Base-by-base conservation (phyloP, 2,113 vertebrate genomes). In the Epinephelus lanceolatus region DNA sequence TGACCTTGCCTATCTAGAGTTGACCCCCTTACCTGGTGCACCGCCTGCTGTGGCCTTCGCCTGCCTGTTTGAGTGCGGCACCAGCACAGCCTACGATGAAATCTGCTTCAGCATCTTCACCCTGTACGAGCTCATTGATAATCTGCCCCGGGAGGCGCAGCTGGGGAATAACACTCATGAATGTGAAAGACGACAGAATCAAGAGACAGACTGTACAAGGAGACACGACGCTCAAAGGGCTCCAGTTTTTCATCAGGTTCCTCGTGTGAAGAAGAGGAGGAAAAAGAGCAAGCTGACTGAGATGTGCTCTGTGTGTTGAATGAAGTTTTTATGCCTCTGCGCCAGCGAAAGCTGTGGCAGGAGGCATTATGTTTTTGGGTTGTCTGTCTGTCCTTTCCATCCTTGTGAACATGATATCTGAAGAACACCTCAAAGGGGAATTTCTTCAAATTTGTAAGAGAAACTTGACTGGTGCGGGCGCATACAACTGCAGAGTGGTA, bases 21-120 rank as follows among this genome's bases (percentile, higher is more conserved):
- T 96, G 70, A 85, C 92, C 1, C 81, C 91, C 80, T 71, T 88
- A 4, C 53, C 77, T 0, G 95, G 93, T 0, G 80, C 84, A 5
- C 66, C 89, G 5, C 92, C 92, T 0, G 91, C 94, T 13, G 86
- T 95, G 1, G 91, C 93, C 40, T 98, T 99, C 0, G 98, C 95
- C 70, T 99, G 98, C 80, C 93, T 99, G 49, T 99, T 97, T 0
- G 98, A 99, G 91, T 98, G 96, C 0, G 98, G 98, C n/a, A 69
- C 49, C 0, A 89, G 74, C 27, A 96, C 96, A 0, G 96, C 97
- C 6, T 98, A 97, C 0, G 98, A 99, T n/a, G 96, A 98, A 85
- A 97, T 99, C 90, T 97, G 97, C 71, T 99, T 99, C 69, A 96
- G 96, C 90, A 90, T 97, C 83, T 99, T 99, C 88, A 98, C 97